Evolutionary conservation across 2,113 vertebrate species (phyloP).

Genomic region (Eclectus roratus): DNA sequence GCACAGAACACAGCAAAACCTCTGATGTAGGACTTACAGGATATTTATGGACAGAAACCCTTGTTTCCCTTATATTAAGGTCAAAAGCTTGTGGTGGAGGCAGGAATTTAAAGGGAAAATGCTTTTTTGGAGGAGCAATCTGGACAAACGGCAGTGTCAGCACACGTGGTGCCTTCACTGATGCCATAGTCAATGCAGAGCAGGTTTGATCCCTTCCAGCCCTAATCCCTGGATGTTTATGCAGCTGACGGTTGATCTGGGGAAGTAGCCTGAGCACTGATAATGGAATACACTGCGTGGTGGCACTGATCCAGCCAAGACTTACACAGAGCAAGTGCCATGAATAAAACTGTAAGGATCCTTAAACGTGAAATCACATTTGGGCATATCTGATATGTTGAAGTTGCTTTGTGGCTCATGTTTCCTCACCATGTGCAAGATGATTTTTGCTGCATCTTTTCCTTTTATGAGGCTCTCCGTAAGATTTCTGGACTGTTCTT

Average conservation of each 20-base stretch:
- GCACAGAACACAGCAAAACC: not conserved
- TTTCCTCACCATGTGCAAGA: not conserved
- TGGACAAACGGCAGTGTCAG: not conserved
- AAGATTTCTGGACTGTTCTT: not conserved
- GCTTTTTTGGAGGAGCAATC: not conserved
- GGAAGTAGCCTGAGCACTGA: not conserved
- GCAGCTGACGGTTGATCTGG: slow-evolving; percentile 35
- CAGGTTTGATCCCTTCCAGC: not conserved
- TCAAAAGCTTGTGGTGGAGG: not conserved
- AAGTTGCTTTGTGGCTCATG: not conserved
- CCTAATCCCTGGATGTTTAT: not conserved
- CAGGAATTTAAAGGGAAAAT: not conserved
- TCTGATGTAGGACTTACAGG: not conserved
- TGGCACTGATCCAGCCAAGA: not conserved
- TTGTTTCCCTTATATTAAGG: not conserved
- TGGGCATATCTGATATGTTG: not conserved
- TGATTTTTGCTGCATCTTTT: not conserved
- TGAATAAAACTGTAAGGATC: not conserved
- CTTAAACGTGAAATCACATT: not conserved
- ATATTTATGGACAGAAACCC: not conserved
- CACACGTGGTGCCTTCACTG: not conserved
- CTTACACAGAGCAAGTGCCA: not conserved
- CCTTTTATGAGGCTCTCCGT: not conserved
- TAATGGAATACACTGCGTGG: not conserved
- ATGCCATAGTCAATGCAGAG: not conserved